Conservation (phyloP, 2,113 vertebrate genomes). For the Rhegmatorhina hoffmannsi region DNA sequence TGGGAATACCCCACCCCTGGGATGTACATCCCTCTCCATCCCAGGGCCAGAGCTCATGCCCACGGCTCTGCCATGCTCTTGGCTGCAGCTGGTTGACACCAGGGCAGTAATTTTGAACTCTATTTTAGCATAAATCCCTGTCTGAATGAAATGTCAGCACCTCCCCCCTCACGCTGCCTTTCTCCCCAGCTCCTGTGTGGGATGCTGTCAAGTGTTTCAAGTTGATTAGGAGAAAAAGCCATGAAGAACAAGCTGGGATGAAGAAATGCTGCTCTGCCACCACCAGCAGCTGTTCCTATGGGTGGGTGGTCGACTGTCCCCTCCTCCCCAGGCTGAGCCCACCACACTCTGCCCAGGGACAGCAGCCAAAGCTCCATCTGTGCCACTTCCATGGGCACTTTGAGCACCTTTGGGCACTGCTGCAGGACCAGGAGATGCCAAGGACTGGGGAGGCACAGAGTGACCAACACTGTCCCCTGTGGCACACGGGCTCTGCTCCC, state of each 20-base stretch:
- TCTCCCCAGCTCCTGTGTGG: background rate
- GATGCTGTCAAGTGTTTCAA: background rate
- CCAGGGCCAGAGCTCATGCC: rapidly evolving
- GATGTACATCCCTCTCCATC: rapidly evolving
- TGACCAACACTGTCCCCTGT: rapidly evolving
- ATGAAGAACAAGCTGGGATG: rapidly evolving
- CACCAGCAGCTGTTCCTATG: rapidly evolving
- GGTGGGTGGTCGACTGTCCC: background rate
- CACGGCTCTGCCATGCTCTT: rapidly evolving
- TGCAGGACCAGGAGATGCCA: rapidly evolving
- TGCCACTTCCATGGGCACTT: rapidly evolving
- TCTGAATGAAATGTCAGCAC: background rate
- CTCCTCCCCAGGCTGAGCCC: background rate
- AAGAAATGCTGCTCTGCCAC: rapidly evolving
- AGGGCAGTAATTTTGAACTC: background rate
- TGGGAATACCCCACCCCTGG: rapidly evolving
- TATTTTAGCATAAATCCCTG: background rate
- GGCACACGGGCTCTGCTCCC: background rate
- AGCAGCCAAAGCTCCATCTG: background rate
- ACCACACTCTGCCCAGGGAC: background rate
- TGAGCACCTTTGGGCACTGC: background rate
- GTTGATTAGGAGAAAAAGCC: background rate
- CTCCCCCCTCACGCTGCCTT: background rate
- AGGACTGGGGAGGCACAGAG: rapidly evolving
- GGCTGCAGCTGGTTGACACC: background rate